phyloP scores from a whole-genome alignment of 2,888 invertebrate species.

The Myathropa florea region DNA sequence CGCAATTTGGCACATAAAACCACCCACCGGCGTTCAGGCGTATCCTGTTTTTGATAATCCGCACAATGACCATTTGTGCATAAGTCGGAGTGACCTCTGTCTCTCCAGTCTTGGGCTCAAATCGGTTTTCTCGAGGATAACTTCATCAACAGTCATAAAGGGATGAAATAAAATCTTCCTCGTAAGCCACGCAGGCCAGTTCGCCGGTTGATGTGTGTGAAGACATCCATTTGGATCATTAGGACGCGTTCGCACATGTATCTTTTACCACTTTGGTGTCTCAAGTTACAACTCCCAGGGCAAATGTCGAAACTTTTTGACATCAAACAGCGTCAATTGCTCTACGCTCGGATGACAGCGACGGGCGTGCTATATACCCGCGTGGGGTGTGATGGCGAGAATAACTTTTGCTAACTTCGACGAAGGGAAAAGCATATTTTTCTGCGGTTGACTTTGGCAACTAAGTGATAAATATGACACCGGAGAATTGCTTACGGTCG shows the following conservation, averaged over 20 bases:
- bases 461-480: constrained; percentile 34
- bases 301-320: constrained; percentile 25
- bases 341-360: not conserved
- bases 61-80: not conserved
- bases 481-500: constrained; percentile 19
- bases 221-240: constrained; percentile 23
- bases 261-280: constrained; percentile 10
- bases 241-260: not conserved
- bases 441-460: constrained; percentile 25
- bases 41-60: not conserved
- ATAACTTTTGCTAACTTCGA: constrained; percentile 23
- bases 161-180: constrained; percentile 1
- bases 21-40: not conserved
- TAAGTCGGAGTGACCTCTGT: constrained; percentile 1
- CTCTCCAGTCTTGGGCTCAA: not conserved
- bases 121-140: not conserved
- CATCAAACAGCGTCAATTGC: constrained; percentile 20
- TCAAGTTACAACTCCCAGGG: constrained; percentile 14
- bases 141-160: constrained; percentile 8
- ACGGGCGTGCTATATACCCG: not conserved
- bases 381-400: not conserved
- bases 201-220: not conserved
- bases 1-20: constrained; percentile 5
- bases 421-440: constrained; percentile 17
- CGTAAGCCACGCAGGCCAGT: not conserved